These are phyloP conservation scores for Gallinago nigripennis DNA, from an alignment of 2,797 vertebrate genomes.

Conservation along the genomic window DNA sequence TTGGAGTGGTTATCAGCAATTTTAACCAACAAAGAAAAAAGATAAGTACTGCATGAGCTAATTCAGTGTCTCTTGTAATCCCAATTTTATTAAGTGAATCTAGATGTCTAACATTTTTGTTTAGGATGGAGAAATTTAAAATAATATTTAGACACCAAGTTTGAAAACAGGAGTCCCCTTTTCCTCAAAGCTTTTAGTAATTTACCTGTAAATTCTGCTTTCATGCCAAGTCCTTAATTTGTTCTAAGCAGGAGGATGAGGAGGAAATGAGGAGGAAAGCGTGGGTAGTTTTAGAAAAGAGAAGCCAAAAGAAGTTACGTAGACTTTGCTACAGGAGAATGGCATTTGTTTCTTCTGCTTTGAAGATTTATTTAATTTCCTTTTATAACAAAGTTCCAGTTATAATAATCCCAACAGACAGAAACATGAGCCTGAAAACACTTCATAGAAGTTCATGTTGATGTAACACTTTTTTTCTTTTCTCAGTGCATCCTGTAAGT, in stretches of 20 bases:
- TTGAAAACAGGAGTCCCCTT: background rate
- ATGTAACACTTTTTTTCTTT: background rate
- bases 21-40: slow-evolving; percentile 82
- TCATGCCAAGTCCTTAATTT: background rate
- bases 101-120: background rate
- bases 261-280: background rate
- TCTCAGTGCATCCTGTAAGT: background rate
- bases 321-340: background rate
- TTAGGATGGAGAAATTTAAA: background rate
- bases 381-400: background rate
- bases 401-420: background rate
- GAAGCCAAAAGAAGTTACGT: background rate
- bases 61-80: background rate
- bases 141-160: background rate
- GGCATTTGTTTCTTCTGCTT: background rate
- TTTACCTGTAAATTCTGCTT: background rate
- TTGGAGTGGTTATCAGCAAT: slow-evolving; percentile 81
- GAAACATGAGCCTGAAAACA: background rate
- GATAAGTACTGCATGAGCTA: slow-evolving; percentile 71
- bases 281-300: background rate
- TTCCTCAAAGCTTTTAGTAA: background rate
- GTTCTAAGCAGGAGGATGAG: background rate
- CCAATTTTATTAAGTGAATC: background rate
- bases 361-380: background rate
- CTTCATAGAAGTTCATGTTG: background rate